Conservation (phyloP, 2,797 vertebrate genomes). For the Toxotes lorentzi region DNA sequence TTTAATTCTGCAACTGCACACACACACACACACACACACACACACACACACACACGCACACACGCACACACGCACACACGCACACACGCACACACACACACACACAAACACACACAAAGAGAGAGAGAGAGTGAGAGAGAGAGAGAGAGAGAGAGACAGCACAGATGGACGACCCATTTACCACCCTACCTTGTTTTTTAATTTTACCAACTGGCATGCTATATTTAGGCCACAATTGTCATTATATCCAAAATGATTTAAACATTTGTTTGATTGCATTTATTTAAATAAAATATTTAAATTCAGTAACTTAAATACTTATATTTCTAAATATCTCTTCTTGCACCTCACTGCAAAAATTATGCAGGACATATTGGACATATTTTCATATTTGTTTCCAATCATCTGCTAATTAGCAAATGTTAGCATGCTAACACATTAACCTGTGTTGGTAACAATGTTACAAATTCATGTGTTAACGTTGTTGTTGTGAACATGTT, state of each 20-base stretch:
- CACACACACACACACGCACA: too few species aligned
- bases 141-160: too few species aligned
- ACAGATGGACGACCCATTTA: slow-evolving; percentile 46
- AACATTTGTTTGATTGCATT: background rate
- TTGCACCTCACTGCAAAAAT: too few species aligned
- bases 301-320: background rate
- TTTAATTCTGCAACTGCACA: slow-evolving; percentile 15
- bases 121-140: too few species aligned
- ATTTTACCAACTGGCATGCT: background rate
- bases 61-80: too few species aligned
- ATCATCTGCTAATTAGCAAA: too few species aligned
- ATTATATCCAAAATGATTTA: background rate
- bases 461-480: background rate
- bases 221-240: background rate
- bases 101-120: too few species aligned
- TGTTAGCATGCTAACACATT: background rate
- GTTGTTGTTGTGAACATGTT: background rate
- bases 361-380: too few species aligned
- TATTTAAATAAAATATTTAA: background rate
- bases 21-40: background rate
- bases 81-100: too few species aligned
- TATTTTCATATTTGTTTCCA: too few species aligned
- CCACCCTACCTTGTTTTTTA: background rate
- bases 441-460: background rate
- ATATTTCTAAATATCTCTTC: too few species aligned